Conservation (phyloP, 64 coral and sea anemone genomes). For the Montipora foliosa region DNA sequence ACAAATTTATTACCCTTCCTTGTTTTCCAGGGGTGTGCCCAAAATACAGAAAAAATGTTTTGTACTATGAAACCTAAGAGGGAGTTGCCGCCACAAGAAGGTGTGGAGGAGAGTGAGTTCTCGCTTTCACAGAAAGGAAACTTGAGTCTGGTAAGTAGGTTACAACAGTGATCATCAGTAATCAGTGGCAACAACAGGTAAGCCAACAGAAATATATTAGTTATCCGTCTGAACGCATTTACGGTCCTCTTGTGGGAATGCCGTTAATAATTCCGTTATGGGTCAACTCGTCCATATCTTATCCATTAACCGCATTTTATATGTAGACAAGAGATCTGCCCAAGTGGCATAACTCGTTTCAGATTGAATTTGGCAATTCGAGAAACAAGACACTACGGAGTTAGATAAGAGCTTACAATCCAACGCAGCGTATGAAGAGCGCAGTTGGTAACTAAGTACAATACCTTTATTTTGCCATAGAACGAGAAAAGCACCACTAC, state of each 20-base stretch:
- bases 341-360: too few species aligned
- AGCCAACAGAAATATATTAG: too few species aligned
- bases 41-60: neutral
- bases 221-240: too few species aligned
- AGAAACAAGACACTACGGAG: too few species aligned
- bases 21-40: neutral
- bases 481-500: neutral
- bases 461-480: neutral
- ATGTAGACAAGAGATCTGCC: too few species aligned
- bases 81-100: neutral
- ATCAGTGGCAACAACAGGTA: too few species aligned
- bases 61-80: neutral
- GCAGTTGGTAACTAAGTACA: neutral
- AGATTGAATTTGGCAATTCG: too few species aligned
- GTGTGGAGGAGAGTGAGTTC: neutral
- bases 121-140: neutral
- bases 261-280: too few species aligned
- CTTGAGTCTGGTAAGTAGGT: neutral
- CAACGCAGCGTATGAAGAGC: neutral
- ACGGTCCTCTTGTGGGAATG: too few species aligned
- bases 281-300: too few species aligned
- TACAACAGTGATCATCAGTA: too few species aligned
- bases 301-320: too few species aligned
- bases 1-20: neutral
- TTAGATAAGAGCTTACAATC: neutral